Base-by-base conservation (phyloP, 2,888 invertebrate genomes). In the Cephonodes hylas region DNA sequence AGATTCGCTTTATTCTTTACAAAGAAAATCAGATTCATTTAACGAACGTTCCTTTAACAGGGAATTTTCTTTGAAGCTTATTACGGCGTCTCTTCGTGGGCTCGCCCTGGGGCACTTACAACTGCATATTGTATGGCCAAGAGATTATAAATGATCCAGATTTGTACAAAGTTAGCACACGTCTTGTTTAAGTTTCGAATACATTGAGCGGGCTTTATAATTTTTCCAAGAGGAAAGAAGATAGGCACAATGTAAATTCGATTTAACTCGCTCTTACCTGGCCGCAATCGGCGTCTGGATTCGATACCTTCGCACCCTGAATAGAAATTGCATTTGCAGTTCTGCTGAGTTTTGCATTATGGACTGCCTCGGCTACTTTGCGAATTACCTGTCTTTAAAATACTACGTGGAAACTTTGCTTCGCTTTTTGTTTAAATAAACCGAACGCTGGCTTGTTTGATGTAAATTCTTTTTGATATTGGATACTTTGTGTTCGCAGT, bases 251-350 rank as follows among this genome's bases (percentile, higher is more conserved):
- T 81, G 81, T 83, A 88, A 88, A 89, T 87, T 79, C 77, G 83
- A 88, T 89, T 88, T 81, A 83, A 84, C 77, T 80, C 79, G 75
- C 75, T 81, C 83, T 80, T 83, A 85, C 83, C 87, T 84, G 77
- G 80, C 88, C 88, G 85, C 88, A 89, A 89, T 89, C 85, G 86
- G 68, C 81, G 80, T 77, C 81, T 81, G 79, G 83, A 88, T 88
- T 86, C 88, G 85, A 86, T 87, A 88, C 83, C 75, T 75, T 69
- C 10, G 77, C 77, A 77, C 81, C 82, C 79, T 81, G 80, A 85
- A 87, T 87, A 83, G 84, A 84, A 88, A 89, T 88, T 85, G 85
- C 80, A 88, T 90, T 89, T 86, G 77, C 84, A 84, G 82, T 83
- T 85, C 81, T 83, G 84, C 83, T 75, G 76, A 80, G 82, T 80